These are phyloP conservation scores for Aphelocoma californica DNA, from an alignment of 2,797 vertebrate genomes.

Conservation along the genomic window DNA sequence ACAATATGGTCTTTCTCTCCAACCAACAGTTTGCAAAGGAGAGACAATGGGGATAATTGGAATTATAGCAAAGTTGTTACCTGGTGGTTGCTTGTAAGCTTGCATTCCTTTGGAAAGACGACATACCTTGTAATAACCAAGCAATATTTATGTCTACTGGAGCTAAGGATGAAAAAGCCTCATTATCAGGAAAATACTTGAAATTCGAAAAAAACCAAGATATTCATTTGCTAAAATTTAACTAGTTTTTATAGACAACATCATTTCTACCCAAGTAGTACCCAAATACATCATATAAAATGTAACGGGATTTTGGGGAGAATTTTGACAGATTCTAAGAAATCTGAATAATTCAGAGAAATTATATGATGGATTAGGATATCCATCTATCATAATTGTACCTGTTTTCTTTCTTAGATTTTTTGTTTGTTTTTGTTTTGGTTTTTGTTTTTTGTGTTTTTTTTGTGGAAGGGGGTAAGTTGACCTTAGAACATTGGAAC, in stretches of 20 bases:
- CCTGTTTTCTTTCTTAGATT: background rate
- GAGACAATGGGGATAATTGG: background rate
- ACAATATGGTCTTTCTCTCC: background rate
- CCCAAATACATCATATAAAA: accelerated
- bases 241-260: background rate
- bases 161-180: background rate
- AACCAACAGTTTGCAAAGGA: background rate
- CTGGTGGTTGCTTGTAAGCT: background rate
- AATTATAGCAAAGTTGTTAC: background rate
- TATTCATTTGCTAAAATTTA: background rate
- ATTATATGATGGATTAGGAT: background rate
- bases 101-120: background rate
- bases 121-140: background rate
- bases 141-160: background rate
- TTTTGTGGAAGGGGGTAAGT: background rate
- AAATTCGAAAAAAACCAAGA: background rate
- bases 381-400: background rate
- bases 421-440: background rate
- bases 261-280: background rate
- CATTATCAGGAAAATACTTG: background rate
- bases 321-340: background rate
- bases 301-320: background rate
- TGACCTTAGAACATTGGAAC: background rate
- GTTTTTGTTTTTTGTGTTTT: no score
- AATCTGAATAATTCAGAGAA: background rate